Evolutionary conservation across 2,888 invertebrate genomes (phyloP).

Genomic region (Eueremaeus valkanovi): DNA sequence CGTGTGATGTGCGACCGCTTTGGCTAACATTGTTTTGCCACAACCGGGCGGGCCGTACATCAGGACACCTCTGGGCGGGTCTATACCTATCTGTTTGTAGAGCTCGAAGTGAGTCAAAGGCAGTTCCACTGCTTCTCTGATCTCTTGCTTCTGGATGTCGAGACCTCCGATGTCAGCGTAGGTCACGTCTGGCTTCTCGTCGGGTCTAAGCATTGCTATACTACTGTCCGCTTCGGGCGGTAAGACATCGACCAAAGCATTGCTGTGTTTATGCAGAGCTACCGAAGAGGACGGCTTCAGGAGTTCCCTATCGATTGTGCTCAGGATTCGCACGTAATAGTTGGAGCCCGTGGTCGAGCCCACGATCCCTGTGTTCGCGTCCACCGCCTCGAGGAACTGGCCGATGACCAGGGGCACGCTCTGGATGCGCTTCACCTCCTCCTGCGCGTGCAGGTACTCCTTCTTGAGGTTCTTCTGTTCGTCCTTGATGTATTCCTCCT

Average conservation of each 20-base stretch:
- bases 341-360: conserved; percentile 98
- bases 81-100: conserved; percentile 95
- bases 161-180: conserved; percentile 98
- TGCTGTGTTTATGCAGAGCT: conserved; percentile 97
- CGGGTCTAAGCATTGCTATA: conserved; percentile 95
- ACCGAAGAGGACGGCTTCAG: conserved; percentile 97
- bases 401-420: conserved; percentile 98
- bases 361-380: conserved; percentile 98
- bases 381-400: conserved; percentile 97
- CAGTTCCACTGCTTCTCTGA: conserved; percentile 94
- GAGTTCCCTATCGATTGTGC: conserved; percentile 94
- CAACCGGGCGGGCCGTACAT: conserved; percentile 99
- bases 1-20: conserved; percentile 97
- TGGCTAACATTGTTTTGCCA: conserved; percentile 99
- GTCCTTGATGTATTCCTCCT: conserved; percentile 99
- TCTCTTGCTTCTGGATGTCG: conserved; percentile 99
- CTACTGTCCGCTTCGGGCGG: conserved; percentile 99
- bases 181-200: conserved; percentile 95
- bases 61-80: conserved; percentile 94
- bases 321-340: conserved; percentile 96
- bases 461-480: conserved; percentile 97
- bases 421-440: too few species aligned
- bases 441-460: too few species aligned
- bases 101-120: conserved; percentile 97
- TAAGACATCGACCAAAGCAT: conserved; percentile 97